These are phyloP conservation scores for Thomomys bottae DNA, from an alignment of 2,113 vertebrate species.

Conservation along the genomic window DNA sequence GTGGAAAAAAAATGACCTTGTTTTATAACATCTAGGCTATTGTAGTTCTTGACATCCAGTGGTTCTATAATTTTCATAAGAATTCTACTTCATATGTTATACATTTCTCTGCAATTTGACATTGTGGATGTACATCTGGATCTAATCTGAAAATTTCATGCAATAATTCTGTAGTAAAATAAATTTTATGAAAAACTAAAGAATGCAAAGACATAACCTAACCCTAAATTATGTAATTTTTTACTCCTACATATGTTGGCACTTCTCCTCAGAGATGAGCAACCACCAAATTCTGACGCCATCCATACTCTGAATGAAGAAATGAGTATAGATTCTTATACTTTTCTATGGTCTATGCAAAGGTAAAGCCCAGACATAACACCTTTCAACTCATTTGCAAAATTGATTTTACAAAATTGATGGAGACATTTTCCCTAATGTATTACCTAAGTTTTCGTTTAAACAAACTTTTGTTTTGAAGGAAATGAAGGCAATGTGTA, in stretches of 20 bases:
- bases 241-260: background rate
- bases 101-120: slow-evolving; percentile 29
- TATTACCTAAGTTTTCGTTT: background rate
- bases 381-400: background rate
- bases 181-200: slow-evolving; percentile 40
- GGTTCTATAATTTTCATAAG: background rate
- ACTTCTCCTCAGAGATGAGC: slow-evolving; percentile 35
- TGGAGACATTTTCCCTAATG: background rate
- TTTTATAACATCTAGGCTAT: background rate
- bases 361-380: background rate
- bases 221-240: slow-evolving; percentile 17
- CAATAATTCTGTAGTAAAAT: slow-evolving; percentile 16
- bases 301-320: background rate
- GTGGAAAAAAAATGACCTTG: background rate
- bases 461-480: slow-evolving; percentile 19
- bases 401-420: background rate
- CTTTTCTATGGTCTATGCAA: background rate
- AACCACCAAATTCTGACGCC: background rate
- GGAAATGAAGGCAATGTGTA: slow-evolving; percentile 9
- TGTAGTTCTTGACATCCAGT: background rate
- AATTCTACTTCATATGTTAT: background rate
- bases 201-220: slow-evolving; percentile 17
- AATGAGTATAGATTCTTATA: background rate
- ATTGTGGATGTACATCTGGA: slow-evolving; percentile 36
- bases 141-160: slow-evolving; percentile 49